Evolutionary conservation across 2,888 invertebrate species (phyloP), one percentile per base, ranked within the genome.

Genomic region (Uropetala carovei): DNA sequence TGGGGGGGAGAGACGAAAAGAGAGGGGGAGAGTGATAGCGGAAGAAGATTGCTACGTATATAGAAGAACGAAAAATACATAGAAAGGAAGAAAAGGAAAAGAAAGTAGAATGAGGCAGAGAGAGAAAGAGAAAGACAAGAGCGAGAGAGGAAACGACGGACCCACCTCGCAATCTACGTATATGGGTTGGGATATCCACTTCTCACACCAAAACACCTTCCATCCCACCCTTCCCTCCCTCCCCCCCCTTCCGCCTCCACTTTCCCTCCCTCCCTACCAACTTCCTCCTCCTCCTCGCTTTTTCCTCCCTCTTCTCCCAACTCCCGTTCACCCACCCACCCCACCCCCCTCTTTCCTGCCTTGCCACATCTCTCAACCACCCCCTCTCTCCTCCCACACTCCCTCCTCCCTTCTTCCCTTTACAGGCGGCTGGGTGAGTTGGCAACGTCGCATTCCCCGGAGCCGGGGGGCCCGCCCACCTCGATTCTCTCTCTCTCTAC

Each of bases 161-260:
- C 43, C 5, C 43, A 3, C 43, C 43, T 43, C 43, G 75, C 27
- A 27, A 75, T 75, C 75, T 75, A 75, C 75, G 75, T 75, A 75
- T 75, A 75, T 75, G 75, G 75, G 75, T 75, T 75, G 75, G 75
- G 75, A 75, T 75, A 75, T 75, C 75, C 75, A 75, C 75, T 27
- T 75, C 75, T 60, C 60, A 60, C 60, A 60, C 60, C 60, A 43
- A 43, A 43, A 43, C 43, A 43, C 43, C 43, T 43, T 43, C 43
- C 43, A 43, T 75, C 75, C 27, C 22, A 10, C 68, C n/a, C n/a
- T n/a, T n/a, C 22, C 75, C 0, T 22, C 11, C 18, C 75, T 27
- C 75, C 22, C 22, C 22, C 68, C 75, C 22, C 0, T 64, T 8
- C 5, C 64, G 27, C 22, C 75, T 22, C 22, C 75, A 22, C 75